Conservation (phyloP, 2,113 vertebrate species). For the Rattus rattus region DNA sequence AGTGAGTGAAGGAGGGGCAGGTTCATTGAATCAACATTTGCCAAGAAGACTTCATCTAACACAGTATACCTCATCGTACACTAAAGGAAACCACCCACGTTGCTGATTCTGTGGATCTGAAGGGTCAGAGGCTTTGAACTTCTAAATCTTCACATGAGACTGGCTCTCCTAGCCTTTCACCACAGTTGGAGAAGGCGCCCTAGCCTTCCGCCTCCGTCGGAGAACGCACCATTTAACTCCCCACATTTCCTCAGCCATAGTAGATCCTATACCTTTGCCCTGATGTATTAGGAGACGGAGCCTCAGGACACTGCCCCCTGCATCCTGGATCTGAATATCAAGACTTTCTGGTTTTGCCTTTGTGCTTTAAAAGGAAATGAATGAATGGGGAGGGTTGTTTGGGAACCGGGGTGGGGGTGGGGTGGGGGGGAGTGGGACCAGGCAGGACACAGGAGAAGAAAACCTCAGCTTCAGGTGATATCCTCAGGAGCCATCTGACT, state of each 20-base stretch:
- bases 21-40: not conserved
- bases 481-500: not conserved
- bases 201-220: too few relatives aligned
- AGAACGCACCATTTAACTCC: not conserved
- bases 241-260: not conserved
- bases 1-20: not conserved
- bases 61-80: not conserved
- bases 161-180: not conserved
- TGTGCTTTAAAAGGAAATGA: not conserved
- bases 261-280: not conserved
- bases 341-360: not conserved
- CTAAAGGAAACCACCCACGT: not conserved
- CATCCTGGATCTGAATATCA: not conserved
- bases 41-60: not conserved
- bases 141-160: conserved; percentile 8
- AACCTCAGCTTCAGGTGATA: not conserved
- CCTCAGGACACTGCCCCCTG: not conserved
- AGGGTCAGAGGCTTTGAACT: not conserved
- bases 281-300: not conserved
- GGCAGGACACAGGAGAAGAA: not conserved
- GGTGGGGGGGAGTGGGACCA: too few relatives aligned
- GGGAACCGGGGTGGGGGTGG: too few relatives aligned
- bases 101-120: not conserved
- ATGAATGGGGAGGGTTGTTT: not conserved
- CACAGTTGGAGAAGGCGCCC: not conserved